These are phyloP conservation scores for Iphiclides podalirius DNA, from an alignment of 2,888 invertebrate species.

Conservation along the genomic window DNA sequence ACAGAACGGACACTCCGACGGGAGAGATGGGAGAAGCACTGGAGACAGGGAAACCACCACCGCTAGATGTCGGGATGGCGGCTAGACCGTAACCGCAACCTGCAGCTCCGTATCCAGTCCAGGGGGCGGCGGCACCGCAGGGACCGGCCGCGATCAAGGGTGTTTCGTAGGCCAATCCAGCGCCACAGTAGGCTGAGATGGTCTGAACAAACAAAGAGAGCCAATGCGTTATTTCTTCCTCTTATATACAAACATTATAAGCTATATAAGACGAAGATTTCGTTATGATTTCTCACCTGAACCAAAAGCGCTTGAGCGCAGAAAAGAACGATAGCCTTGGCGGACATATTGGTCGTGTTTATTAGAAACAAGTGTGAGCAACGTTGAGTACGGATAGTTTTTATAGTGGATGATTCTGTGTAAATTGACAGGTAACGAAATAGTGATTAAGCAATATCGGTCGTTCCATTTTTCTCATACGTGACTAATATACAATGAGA, in stretches of 20 bases:
- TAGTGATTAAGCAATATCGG: background rate
- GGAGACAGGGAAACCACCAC: constrained; percentile 34
- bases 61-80: constrained; percentile 20
- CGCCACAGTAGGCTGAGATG: constrained; percentile 23
- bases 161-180: constrained; percentile 19
- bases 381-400: background rate
- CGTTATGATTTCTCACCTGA: constrained; percentile 29
- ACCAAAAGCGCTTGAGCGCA: constrained; percentile 37
- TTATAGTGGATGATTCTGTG: background rate
- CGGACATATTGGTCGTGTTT: constrained; percentile 32
- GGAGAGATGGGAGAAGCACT: constrained; percentile 36
- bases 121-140: constrained; percentile 27
- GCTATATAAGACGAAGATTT: background rate
- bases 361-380: constrained; percentile 18
- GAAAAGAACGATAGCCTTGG: constrained; percentile 33
- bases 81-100: constrained; percentile 18
- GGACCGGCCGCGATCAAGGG: constrained; percentile 22
- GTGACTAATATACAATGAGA: too few relatives aligned
- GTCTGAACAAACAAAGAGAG: constrained; percentile 6
- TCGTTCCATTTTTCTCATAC: too few relatives aligned
- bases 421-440: background rate
- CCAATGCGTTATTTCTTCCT: too few relatives aligned
- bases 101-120: constrained; percentile 21
- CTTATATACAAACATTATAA: too few relatives aligned
- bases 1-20: constrained; percentile 40